Conservation (phyloP, 2,797 vertebrate species). For the Acestrorhynchus altus region DNA sequence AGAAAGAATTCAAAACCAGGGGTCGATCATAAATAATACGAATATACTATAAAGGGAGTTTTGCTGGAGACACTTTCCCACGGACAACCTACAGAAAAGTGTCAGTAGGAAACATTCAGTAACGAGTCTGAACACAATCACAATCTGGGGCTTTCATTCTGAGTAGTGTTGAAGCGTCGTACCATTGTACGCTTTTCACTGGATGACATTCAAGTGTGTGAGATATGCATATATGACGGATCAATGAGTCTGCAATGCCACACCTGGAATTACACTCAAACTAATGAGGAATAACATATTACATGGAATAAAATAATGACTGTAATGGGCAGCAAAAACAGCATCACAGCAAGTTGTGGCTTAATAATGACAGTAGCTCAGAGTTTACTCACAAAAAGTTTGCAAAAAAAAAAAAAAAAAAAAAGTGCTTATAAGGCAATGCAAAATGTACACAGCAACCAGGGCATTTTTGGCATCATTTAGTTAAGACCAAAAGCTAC, state of each 20-base stretch:
- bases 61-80: not conserved
- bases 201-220: no score
- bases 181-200: not conserved
- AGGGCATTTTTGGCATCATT: not conserved
- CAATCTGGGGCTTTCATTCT: not conserved
- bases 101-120: not conserved
- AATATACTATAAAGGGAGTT: constrained; percentile 4
- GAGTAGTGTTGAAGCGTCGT: not conserved
- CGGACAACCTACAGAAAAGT: constrained; percentile 2
- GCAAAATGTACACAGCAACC: not conserved
- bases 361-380: no score
- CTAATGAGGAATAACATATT: no score
- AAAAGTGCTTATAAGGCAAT: not conserved
- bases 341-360: no score
- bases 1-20: constrained; percentile 12
- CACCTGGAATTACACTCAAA: no score
- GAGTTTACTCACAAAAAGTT: no score
- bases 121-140: not conserved
- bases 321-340: no score
- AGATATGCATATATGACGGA: no score
- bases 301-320: no score
- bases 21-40: constrained; percentile 38
- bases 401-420: not conserved
- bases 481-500: no score
- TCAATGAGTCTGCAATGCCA: no score